A percentile compares a stretch with the other conserved stretches of the same genome.
These are phyloP conservation scores for Hemitrygon akajei DNA, from an alignment of 2,797 vertebrate genomes.

Conservation along the genomic window DNA sequence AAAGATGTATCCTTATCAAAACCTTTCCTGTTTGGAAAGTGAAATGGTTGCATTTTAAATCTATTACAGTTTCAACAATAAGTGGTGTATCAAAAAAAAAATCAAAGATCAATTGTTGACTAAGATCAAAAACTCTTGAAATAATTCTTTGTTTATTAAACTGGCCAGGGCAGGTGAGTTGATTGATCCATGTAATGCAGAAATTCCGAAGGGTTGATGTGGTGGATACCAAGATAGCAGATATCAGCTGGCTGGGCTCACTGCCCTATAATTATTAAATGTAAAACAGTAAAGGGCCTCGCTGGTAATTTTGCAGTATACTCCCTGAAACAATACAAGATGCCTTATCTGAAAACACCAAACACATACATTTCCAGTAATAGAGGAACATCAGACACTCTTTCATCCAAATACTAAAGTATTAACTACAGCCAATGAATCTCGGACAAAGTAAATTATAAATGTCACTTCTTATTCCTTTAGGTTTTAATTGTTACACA, in stretches of 20 bases:
- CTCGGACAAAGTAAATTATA: no score
- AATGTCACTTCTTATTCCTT: no score
- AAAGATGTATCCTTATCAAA: not conserved
- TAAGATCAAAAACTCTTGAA: not conserved
- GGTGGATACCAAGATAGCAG: not conserved
- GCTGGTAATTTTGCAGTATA: not conserved
- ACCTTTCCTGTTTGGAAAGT: no score
- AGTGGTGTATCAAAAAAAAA: not conserved
- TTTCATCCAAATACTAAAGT: no score
- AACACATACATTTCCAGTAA: no score
- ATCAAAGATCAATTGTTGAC: not conserved
- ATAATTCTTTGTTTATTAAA: not conserved
- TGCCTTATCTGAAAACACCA: no score
- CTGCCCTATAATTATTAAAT: not conserved
- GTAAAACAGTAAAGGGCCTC: not conserved
- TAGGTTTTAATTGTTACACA: no score
- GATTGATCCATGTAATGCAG: not conserved
- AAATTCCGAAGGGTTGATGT: not conserved
- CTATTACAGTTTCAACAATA: not conserved
- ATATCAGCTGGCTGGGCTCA: not conserved
- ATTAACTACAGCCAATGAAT: no score
- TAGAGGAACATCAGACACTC: no score
- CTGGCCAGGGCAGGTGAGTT: not conserved
- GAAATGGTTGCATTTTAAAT: not conserved
- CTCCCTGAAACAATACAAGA: no score